Percentiles rank a stretch among this genome's conserved stretches.
phyloP scores from a whole-genome alignment of 2,113 vertebrate genomes.

The Passer montanus region DNA sequence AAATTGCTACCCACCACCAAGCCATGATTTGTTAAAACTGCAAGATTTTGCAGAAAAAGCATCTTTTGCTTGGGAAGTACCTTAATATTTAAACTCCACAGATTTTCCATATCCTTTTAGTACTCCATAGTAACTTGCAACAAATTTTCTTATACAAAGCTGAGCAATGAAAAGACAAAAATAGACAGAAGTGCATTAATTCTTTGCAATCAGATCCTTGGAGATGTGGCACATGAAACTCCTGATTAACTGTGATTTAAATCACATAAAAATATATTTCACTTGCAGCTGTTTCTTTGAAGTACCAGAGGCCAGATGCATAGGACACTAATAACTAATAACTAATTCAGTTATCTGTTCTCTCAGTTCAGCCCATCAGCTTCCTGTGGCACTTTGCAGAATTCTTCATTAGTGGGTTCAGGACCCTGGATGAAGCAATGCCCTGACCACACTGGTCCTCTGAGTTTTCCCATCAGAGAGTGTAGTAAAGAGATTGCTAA shows the following conservation, averaged over 20 bases:
- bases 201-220: not conserved
- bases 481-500: not conserved
- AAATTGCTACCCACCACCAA: not conserved
- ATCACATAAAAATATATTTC: not conserved
- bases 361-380: not conserved
- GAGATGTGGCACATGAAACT: not conserved
- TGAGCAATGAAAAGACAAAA: not conserved
- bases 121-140: not conserved
- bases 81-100: not conserved
- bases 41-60: not conserved
- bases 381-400: not conserved
- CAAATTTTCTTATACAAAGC: not conserved
- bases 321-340: not conserved
- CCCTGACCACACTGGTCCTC: not conserved
- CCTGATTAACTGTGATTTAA: not conserved
- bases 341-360: not conserved
- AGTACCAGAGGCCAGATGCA: not conserved
- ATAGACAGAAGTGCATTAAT: not conserved
- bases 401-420: not conserved
- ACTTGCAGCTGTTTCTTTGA: not conserved
- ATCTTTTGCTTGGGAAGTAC: not conserved
- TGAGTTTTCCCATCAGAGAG: not conserved
- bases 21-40: not conserved
- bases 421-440: not conserved
- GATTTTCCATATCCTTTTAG: not conserved